Conservation (phyloP, 2,797 vertebrate genomes). For the Merluccius polli region DNA sequence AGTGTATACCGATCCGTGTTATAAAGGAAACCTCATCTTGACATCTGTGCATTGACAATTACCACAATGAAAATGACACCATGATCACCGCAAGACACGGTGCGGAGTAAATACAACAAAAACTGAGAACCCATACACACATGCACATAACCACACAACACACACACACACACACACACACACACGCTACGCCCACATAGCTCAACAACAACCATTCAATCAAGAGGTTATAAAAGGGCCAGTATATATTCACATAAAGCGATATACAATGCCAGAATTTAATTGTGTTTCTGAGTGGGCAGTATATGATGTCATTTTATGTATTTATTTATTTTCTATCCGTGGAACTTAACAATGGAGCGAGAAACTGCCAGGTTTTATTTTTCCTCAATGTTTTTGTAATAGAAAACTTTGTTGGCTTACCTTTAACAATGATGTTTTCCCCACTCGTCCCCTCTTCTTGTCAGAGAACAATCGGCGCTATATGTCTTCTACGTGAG, state of each 20-base stretch:
- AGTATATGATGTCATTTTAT: slow-evolving; percentile 10
- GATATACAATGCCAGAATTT: slow-evolving; percentile 1
- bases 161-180: neutral
- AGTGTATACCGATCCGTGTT: no score
- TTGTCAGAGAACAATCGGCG: neutral
- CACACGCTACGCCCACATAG: neutral
- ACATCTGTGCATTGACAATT: no score
- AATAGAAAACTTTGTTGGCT: slow-evolving; percentile 18
- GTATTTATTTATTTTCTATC: slow-evolving; percentile 10
- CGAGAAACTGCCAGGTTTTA: neutral
- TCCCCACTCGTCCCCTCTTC: slow-evolving; percentile 15
- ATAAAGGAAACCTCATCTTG: no score
- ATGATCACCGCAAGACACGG: no score
- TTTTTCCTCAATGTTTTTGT: slow-evolving; percentile 7
- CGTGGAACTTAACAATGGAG: slow-evolving; percentile 32
- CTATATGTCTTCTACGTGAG: slow-evolving; percentile 5
- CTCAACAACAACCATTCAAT: slow-evolving; percentile 30
- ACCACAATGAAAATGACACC: no score
- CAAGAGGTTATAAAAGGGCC: slow-evolving; percentile 25
- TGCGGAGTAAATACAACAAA: no score
- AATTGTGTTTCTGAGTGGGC: slow-evolving; percentile 34
- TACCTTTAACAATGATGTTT: slow-evolving; percentile 33
- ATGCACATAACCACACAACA: slow-evolving; percentile 15
- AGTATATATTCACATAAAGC: slow-evolving; percentile 31
- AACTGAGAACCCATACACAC: slow-evolving; percentile 8